Evolutionary conservation across 2,888 invertebrate genomes (phyloP).

Genomic region (Parnassius orleans): DNA sequence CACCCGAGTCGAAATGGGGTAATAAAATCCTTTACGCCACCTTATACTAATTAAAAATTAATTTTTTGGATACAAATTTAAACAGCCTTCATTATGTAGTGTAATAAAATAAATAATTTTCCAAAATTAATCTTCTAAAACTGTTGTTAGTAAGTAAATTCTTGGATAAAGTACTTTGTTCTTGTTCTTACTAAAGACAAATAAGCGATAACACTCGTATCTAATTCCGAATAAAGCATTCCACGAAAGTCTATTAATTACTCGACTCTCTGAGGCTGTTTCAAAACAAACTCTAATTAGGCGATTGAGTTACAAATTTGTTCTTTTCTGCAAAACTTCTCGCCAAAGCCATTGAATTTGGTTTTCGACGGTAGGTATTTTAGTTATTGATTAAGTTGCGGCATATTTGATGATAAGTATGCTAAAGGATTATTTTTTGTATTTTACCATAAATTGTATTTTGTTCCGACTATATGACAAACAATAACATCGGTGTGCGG

Average conservation of each 20-base stretch:
- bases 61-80: too few species aligned
- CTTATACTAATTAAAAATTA: too few species aligned
- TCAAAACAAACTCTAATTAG: constrained; percentile 66
- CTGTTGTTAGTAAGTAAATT: constrained; percentile 2
- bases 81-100: too few species aligned
- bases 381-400: not conserved
- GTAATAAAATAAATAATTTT: not conserved
- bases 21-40: too few species aligned
- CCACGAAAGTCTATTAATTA: constrained; percentile 49
- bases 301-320: constrained; percentile 68
- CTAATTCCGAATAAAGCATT: constrained; percentile 28
- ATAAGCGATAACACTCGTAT: constrained; percentile 26
- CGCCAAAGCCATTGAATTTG: constrained; percentile 47
- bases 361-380: not conserved
- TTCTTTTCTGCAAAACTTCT: constrained; percentile 37
- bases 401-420: too few species aligned
- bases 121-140: not conserved
- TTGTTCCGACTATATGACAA: too few species aligned
- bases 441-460: too few species aligned
- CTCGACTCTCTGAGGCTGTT: constrained; percentile 48
- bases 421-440: too few species aligned
- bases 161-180: constrained; percentile 11
- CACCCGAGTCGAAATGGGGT: too few species aligned
- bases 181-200: constrained; percentile 8
- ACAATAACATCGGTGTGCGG: too few species aligned